These are phyloP conservation scores for Erpobdella octoculata DNA, from an alignment of 2,888 invertebrate genomes.

Conservation along the genomic window DNA sequence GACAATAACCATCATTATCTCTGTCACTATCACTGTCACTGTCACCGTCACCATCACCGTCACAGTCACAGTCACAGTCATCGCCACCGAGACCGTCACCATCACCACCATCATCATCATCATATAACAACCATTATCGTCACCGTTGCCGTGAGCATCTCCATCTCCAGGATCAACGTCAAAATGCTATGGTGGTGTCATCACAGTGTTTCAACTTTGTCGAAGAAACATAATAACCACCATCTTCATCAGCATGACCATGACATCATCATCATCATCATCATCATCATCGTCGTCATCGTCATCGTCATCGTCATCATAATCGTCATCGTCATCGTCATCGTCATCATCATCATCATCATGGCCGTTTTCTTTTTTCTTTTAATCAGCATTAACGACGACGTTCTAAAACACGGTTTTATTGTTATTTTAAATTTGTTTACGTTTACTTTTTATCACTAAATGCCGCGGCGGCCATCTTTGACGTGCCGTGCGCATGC, in stretches of 20 bases:
- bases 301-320: slow-evolving; percentile 22
- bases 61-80: not conserved
- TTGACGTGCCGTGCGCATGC: too few species aligned
- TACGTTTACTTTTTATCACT: too few species aligned
- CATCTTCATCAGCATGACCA: not conserved
- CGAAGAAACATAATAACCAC: not conserved
- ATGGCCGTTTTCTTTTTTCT: not conserved
- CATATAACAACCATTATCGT: too few species aligned
- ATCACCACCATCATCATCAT: slow-evolving; percentile 1
- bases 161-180: too few species aligned
- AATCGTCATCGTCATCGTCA: slow-evolving; percentile 24
- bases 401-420: too few species aligned
- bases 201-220: too few species aligned
- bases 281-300: slow-evolving; percentile 24
- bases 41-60: too few species aligned
- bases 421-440: too few species aligned
- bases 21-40: slow-evolving; percentile 2
- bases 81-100: not conserved
- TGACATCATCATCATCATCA: slow-evolving; percentile 9
- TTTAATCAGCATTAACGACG: not conserved
- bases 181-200: too few species aligned
- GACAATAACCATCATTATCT: too few species aligned
- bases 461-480: too few species aligned
- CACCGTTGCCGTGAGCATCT: too few species aligned
- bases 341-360: slow-evolving; percentile 26